Conservation (phyloP, 2,797 vertebrate species). For the Epinephelus awoara region DNA sequence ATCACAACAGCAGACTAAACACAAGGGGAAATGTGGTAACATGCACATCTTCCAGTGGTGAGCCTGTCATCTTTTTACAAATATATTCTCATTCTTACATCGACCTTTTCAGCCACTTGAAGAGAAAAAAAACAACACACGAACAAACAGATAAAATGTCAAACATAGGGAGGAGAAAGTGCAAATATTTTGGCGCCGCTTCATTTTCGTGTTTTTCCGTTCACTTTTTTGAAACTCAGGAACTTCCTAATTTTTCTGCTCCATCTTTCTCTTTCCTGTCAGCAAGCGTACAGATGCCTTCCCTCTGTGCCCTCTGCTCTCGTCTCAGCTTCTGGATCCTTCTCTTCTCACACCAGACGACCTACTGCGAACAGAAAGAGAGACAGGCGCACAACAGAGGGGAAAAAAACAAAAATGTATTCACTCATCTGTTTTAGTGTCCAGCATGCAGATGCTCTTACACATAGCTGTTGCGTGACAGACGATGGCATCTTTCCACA, state of each 20-base stretch:
- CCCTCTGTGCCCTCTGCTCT: constrained; percentile 80
- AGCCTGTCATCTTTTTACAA: constrained; percentile 68
- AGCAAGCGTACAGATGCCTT: constrained; percentile 78
- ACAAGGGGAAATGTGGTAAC: constrained; percentile 41
- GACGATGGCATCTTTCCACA: constrained; percentile 32
- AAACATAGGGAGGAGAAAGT: constrained; percentile 87
- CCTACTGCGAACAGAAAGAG: constrained; percentile 86
- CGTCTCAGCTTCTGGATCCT: constrained; percentile 81
- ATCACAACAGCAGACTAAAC: constrained; percentile 53
- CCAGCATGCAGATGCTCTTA: constrained; percentile 49
- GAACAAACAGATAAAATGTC: constrained; percentile 78
- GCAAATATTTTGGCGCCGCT: constrained; percentile 89
- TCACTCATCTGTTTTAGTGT: constrained; percentile 47
- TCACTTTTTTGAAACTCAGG: constrained; percentile 52
- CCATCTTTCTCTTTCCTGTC: constrained; percentile 72
- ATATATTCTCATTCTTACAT: constrained; percentile 69
- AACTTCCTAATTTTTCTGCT: constrained; percentile 74
- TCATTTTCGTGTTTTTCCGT: constrained; percentile 64
- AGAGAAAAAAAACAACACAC: constrained; percentile 51
- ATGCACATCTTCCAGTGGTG: constrained; percentile 68
- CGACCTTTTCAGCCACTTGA: constrained; percentile 68
- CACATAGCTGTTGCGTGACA: constrained; percentile 48
- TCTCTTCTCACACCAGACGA: constrained; percentile 92
- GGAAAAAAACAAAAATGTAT: constrained; percentile 13
- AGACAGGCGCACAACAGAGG: constrained; percentile 18